These are phyloP conservation scores for Malthinus flaveolus DNA, from an alignment of 2,888 invertebrate genomes.

Conservation along the genomic window DNA sequence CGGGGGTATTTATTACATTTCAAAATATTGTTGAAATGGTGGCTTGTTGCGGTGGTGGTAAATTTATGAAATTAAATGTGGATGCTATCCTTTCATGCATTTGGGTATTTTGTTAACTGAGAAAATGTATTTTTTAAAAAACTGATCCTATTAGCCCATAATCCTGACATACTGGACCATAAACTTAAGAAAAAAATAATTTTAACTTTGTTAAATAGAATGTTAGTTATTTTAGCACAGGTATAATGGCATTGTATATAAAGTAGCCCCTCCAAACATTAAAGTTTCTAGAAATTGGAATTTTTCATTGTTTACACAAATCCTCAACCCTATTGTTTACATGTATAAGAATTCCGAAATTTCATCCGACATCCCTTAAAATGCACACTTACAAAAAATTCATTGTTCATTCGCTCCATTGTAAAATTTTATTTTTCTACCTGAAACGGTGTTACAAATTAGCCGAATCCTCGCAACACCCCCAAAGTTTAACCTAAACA, in stretches of 20 bases:
- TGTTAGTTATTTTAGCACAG: not conserved
- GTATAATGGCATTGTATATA: slow-evolving; percentile 3
- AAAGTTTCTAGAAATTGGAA: slow-evolving; percentile 14
- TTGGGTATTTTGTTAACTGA: no score
- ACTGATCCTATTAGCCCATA: no score
- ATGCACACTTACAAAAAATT: slow-evolving; percentile 29
- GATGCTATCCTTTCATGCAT: no score
- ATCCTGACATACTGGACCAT: no score
- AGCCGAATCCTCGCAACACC: slow-evolving; percentile 45
- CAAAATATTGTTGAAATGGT: no score
- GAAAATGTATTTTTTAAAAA: no score
- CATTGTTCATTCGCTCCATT: slow-evolving; percentile 47
- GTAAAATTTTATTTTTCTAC: slow-evolving; percentile 40
- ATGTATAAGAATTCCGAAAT: slow-evolving; percentile 30
- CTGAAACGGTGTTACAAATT: slow-evolving; percentile 52
- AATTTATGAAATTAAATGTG: no score
- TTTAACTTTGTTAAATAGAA: no score
- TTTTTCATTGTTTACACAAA: slow-evolving; percentile 30
- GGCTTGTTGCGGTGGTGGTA: no score
- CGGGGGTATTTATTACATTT: no score
- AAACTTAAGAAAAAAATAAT: no score
- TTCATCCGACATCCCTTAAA: slow-evolving; percentile 28
- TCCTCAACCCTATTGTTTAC: slow-evolving; percentile 30
- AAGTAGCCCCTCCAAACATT: slow-evolving; percentile 3
- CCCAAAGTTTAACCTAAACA: slow-evolving; percentile 47